Evolutionary conservation across 2,113 vertebrate genomes (phyloP), one percentile per base, ranked within the genome.

Genomic region (Proteles cristata): DNA sequence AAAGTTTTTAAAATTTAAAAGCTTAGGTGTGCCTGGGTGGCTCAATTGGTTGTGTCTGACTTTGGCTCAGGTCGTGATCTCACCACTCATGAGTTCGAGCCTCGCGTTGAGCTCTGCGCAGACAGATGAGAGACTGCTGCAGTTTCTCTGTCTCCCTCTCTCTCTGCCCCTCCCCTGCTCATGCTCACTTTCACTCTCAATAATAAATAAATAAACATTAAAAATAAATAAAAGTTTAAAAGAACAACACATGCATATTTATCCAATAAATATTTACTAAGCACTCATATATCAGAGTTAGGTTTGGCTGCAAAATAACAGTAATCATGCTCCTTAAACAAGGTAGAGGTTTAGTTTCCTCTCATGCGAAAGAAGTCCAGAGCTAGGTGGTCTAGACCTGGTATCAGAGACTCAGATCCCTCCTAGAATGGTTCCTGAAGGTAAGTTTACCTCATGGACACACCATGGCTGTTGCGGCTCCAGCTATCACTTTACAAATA

Each of bases 251-350:
- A 76, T 4, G 23, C 11, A 50, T 25, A 66, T 55, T 74, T 84
- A 66, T 76, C 55, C 16, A n/a, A 71, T 19, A 96, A 77, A n/a
- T 88, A 80, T 96, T 71, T 90, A 35, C 65, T 65, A 65, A 73
- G 25, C 11, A 81, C 25, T 21, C n/a, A 35, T 66, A 23, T 39
- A 71, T 80, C 61, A 69, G 55, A 93, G 93, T 86, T 76, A 68
- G 58, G 21, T 43, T 95, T 76, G 33, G 19, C 74, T 76, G 31
- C 35, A 68, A 74, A 81, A 65, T 31, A 61, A 58, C 50, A 53
- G 11, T 45, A 63, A 31, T 45, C 11, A 66, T n/a, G 31, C 61
- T 39, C 12, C 35, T 79, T 89, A 89, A 89, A 80, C 0, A 31
- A 79, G 35, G 11, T 31, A 23, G 53, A 55, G 16, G n/a, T n/a